Conservation (phyloP, 2,113 vertebrate genomes). For the Oncorhynchus mykiss region DNA sequence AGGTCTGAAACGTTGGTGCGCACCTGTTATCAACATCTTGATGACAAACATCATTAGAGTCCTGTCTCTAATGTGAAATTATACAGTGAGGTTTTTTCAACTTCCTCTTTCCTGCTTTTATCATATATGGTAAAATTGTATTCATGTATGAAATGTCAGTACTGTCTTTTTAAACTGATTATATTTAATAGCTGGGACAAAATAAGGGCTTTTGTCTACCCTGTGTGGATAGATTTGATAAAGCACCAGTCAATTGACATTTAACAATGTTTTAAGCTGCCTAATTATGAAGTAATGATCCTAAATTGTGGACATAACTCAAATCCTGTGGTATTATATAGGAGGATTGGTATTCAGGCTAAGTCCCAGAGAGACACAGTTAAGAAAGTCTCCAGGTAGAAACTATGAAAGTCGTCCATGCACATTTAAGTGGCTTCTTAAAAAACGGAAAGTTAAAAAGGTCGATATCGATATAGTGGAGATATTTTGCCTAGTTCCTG, state of each 20-base stretch:
- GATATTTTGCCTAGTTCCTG: constrained; percentile 50
- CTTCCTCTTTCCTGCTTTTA: too few species aligned
- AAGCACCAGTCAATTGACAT: neutral
- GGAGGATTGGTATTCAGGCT: constrained; percentile 6
- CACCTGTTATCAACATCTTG: too few species aligned
- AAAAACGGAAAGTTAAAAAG: constrained; percentile 42
- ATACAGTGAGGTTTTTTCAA: too few species aligned
- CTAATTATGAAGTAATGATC: constrained; percentile 41
- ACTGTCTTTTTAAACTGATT: neutral
- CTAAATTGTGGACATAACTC: constrained; percentile 35
- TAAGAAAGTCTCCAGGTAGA: neutral
- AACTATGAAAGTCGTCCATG: constrained; percentile 24
- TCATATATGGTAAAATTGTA: too few species aligned
- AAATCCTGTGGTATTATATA: constrained; percentile 12
- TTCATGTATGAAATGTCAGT: too few species aligned
- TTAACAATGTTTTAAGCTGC: constrained; percentile 4
- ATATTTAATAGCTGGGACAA: neutral
- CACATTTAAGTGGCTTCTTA: constrained; percentile 37
- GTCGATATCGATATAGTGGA: constrained; percentile 53
- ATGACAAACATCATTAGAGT: too few species aligned
- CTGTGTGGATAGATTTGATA: neutral
- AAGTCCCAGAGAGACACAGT: neutral
- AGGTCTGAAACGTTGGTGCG: too few species aligned
- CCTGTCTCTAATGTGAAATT: too few species aligned
- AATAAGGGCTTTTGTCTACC: neutral